A percentile compares a stretch with the other conserved stretches of the same genome.
Evolutionary conservation across 2,797 vertebrate species (phyloP).

Genomic region (Euphonia xanthogaster): DNA sequence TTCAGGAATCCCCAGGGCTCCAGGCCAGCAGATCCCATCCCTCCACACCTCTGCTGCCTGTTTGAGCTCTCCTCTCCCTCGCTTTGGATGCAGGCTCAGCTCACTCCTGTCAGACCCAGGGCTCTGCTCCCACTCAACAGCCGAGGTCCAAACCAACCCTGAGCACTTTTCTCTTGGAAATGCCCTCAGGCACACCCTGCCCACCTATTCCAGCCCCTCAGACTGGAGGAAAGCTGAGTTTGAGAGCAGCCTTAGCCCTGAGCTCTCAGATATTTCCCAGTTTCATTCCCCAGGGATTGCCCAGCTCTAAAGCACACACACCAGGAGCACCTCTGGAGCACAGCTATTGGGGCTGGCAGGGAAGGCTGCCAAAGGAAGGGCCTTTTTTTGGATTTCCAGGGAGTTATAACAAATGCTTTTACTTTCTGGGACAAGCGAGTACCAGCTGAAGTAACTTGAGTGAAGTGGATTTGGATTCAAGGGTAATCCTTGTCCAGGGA

Average conservation of each 20-base stretch:
- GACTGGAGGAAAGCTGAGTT: background rate
- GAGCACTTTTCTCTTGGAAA: background rate
- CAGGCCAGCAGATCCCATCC: background rate
- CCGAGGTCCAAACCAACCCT: background rate
- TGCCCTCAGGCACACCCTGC: background rate
- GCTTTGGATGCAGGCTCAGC: fast-evolving
- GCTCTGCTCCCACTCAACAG: background rate
- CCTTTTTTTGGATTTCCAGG: background rate
- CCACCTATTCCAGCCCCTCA: background rate
- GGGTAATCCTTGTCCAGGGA: background rate
- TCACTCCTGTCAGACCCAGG: background rate
- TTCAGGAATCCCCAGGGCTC: background rate
- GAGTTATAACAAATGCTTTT: background rate
- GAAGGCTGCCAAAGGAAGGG: background rate
- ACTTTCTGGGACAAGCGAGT: background rate
- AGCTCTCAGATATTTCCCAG: background rate
- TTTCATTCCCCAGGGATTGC: background rate
- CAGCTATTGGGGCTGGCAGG: background rate
- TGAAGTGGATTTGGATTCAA: background rate
- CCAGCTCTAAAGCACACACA: background rate
- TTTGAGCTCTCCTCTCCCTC: background rate
- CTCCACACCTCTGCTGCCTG: fast-evolving
- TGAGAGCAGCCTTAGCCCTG: background rate
- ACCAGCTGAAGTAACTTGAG: background rate
- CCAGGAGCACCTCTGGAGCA: background rate